phyloP scores from a whole-genome alignment of 2,888 invertebrate species.

The Alviniconcha strummeri region DNA sequence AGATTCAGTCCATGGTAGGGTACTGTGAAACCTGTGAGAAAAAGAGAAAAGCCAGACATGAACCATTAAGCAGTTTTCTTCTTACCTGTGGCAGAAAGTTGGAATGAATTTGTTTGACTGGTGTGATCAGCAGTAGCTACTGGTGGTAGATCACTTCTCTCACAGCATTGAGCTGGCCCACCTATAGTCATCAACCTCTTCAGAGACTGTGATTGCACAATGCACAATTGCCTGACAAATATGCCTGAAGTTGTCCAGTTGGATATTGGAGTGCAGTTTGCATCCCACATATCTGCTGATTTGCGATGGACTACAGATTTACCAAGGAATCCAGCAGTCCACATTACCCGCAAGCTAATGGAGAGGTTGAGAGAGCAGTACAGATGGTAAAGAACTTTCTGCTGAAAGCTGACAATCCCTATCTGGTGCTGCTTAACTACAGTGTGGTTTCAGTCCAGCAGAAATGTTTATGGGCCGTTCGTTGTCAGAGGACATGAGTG shows the following conservation, averaged over 20 bases:
- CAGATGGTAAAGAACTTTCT: constrained; percentile 16
- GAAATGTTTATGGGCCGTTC: constrained; percentile 6
- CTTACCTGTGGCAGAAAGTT: constrained; percentile 49
- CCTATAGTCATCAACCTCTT: constrained; percentile 31
- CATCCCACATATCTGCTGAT: not conserved
- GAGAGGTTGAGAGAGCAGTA: constrained; percentile 18
- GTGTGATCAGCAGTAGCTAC: constrained; percentile 40
- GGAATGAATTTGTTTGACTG: constrained; percentile 50
- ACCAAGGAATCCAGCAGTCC: constrained; percentile 6
- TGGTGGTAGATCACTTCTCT: constrained; percentile 49
- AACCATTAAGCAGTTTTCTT: constrained; percentile 39
- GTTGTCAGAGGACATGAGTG: not conserved
- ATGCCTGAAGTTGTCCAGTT: not conserved
- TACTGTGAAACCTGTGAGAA: not conserved
- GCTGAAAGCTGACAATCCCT: constrained; percentile 13
- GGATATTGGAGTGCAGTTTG: constrained; percentile 29
- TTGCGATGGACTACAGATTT: not conserved
- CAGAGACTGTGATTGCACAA: constrained; percentile 36
- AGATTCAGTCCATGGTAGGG: not conserved
- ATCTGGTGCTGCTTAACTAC: not conserved
- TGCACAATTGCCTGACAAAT: constrained; percentile 19
- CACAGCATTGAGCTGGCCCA: constrained; percentile 43
- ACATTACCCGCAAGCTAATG: constrained; percentile 4
- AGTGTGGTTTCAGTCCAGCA: constrained; percentile 11
- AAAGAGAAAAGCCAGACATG: not conserved